Base-by-base conservation (phyloP, 1,140 invertebrate species). In the Diabrotica virgifera region DNA sequence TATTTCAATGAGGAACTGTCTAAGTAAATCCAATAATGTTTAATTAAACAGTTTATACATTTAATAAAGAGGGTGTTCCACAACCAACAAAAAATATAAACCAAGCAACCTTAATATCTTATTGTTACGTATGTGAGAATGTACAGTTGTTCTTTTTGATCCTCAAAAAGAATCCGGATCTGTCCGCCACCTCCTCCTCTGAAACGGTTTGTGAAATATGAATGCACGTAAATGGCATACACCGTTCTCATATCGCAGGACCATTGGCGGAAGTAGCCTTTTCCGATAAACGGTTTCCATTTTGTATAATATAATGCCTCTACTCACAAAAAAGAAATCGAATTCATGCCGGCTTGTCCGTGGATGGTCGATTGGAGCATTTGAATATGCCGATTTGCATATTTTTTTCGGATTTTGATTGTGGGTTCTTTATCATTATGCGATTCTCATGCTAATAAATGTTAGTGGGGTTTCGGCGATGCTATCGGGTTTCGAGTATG, bases 401-500 rank as follows among this genome's bases (percentile, higher is more conserved):
- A 53, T 24, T 53, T 53, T 55, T 57, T 57, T 57, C 36, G n/a
- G 55, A 36, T 36, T 46, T 36, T 12, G 55, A 57, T 57, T 57
- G 55, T 36, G 55, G 55, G 55, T 57, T 57, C 36, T 57, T 57
- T 37, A 57, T 57, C 55, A 36, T 40, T 36, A 57, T 57, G 35
- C 55, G 36, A 57, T 57, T 57, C 36, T 57, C 55, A 57, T 57
- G 55, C 55, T 57, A 57, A 57, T 37, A 36, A 57, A 57, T 57
- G 55, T 37, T 55, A 55, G 14, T 14, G 36, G 14, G 9, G 46
- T 50, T 50, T 53, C 55, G n/a, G 36, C 10, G 55, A 40, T 38
- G 12, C 55, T 36, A 57, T 57, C 55, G 55, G 36, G 12, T 57
- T 36, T 36, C 36, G 36, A 36, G 24, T 36, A 55, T 36, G 55